Conservation (phyloP, 2,797 vertebrate species). For the Hylomyscus alleni region DNA sequence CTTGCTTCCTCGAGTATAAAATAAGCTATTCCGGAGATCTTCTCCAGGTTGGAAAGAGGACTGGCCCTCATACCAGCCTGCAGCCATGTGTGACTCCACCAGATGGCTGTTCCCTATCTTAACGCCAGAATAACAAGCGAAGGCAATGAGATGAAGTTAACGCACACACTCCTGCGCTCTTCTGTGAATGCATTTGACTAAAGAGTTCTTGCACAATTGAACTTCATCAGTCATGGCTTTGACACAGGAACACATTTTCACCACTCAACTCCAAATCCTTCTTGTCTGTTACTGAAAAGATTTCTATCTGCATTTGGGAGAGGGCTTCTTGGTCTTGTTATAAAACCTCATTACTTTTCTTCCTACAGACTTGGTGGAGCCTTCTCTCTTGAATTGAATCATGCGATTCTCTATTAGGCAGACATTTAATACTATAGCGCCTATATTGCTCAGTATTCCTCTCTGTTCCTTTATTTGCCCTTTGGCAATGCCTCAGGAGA, state of each 20-base stretch:
- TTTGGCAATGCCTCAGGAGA: conserved; percentile 85
- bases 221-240: conserved; percentile 39
- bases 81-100: neutral
- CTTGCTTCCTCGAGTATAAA: conserved; percentile 40
- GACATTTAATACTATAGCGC: conserved; percentile 88
- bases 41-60: neutral
- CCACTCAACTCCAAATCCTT: conserved; percentile 53
- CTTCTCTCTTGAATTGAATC: conserved; percentile 87
- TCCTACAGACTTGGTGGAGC: conserved; percentile 89
- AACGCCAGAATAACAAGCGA: neutral
- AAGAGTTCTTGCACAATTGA: conserved; percentile 49
- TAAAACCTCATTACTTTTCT: conserved; percentile 87
- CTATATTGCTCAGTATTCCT: conserved; percentile 84
- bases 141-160: neutral
- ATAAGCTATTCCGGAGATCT: neutral
- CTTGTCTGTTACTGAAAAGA: conserved; percentile 82
- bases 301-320: conserved; percentile 80
- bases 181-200: conserved; percentile 39
- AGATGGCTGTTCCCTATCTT: neutral
- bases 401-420: conserved; percentile 86
- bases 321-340: conserved; percentile 84
- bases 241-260: neutral
- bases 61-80: neutral
- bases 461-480: conserved; percentile 86
- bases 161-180: neutral